Evolutionary conservation across 2,888 invertebrate genomes (phyloP), one percentile per base, ranked within the genome.

Genomic region (Eupithecia subumbrata): DNA sequence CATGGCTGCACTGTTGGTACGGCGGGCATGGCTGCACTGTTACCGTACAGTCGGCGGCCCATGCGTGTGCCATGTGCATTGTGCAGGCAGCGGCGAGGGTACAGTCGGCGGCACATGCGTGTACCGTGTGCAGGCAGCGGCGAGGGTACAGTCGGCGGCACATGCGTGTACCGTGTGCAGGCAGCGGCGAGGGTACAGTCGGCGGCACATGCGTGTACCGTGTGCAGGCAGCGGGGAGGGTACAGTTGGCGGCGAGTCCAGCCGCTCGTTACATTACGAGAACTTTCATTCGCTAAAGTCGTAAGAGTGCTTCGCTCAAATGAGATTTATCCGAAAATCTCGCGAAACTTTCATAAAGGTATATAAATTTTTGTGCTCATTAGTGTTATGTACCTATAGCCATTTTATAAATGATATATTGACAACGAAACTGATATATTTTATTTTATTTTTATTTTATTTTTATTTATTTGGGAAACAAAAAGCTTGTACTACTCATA

Each of bases 231-330:
- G 48, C 48, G 48, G 48, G 16, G 45, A 43, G 12, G 12, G 43
- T 43, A 43, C 43, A 43, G 43, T 43, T 12, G 30, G 45, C 16
- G 45, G 45, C 45, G 16, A 45, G 40, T 52, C n/a, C 63, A 45
- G 45, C 69, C 52, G 40, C 69, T 69, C 74, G 66, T 66, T 74
- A 52, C 45, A 73, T 69, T 45, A 69, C 48, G 69, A 30, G 25
- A 69, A 69, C 30, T 48, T 60, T 30, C 43, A 60, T 18, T 71
- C 52, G 11, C 48, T 52, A 4, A 52, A 52, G 52, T n/a, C 52
- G 52, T 52, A 9, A 9, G 11, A 52, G 71, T 71, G 71, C 71
- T 63, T 48, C 45, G 45, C 37, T 40, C 8, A 30, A 45, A 52
- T 48, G 45, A 22, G 25, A 45, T 64, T 22, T 30, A 67, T 40